phyloP scores from a whole-genome alignment of 1,140 invertebrate species.

The Achroia grisella region DNA sequence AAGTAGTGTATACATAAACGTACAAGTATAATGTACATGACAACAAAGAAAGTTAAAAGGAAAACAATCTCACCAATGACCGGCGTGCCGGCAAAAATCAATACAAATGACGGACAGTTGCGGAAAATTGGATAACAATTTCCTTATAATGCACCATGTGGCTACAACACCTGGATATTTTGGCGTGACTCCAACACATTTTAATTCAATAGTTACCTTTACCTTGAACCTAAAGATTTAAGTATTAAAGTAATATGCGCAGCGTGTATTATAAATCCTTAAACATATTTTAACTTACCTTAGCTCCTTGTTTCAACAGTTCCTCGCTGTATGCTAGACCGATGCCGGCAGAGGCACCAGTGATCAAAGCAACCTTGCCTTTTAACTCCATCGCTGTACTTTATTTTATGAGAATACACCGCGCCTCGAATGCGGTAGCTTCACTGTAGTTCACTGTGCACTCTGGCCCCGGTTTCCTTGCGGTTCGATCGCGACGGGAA shows the following conservation, averaged over 20 bases:
- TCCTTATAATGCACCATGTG: background rate
- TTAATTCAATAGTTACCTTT: slow-evolving; percentile 35
- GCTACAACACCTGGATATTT: background rate
- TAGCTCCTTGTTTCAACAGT: slow-evolving; percentile 80
- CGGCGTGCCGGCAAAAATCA: slow-evolving; percentile 53
- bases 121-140: slow-evolving; percentile 1
- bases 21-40: too few relatives aligned
- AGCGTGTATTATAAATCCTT: too few relatives aligned
- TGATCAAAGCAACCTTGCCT: slow-evolving; percentile 82
- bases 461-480: slow-evolving; percentile 34
- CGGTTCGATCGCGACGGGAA: slow-evolving; percentile 58
- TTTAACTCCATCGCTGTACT: slow-evolving; percentile 76
- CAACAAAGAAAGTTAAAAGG: slow-evolving; percentile 20
- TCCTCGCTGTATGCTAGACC: slow-evolving; percentile 80
- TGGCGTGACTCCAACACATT: slow-evolving; percentile 20
- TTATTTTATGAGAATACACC: slow-evolving; percentile 33
- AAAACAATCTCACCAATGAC: slow-evolving; percentile 27
- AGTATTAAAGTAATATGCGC: slow-evolving; percentile 5
- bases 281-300: too few relatives aligned
- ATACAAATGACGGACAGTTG: slow-evolving; percentile 39
- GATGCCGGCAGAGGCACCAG: slow-evolving; percentile 83
- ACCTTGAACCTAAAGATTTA: slow-evolving; percentile 45
- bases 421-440: slow-evolving; percentile 40
- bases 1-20: too few relatives aligned
- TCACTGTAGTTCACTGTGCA: slow-evolving; percentile 24